A percentile compares a stretch with the other conserved stretches of the same genome.
phyloP scores from a whole-genome alignment of 1,140 invertebrate species.

The Papilio machaon region DNA sequence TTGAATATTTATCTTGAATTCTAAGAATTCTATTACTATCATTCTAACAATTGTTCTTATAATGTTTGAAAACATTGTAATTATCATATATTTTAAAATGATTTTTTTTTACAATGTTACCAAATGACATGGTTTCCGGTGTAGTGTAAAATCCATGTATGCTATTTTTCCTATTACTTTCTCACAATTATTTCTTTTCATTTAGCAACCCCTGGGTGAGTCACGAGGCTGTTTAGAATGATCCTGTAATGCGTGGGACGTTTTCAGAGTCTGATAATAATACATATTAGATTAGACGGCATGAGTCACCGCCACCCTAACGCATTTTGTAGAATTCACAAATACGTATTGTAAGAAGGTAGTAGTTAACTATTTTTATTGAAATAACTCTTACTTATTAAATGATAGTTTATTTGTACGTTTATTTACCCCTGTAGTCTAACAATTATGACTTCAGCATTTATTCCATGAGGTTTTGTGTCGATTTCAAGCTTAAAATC shows the following conservation, averaged over 20 bases:
- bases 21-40: neutral
- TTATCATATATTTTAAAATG: too few species aligned
- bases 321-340: neutral
- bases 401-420: too few species aligned
- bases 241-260: slow-evolving; percentile 41
- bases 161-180: neutral
- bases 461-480: too few species aligned
- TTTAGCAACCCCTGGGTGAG: slow-evolving; percentile 37
- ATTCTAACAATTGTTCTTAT: neutral
- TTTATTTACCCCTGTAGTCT: too few species aligned
- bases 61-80: neutral
- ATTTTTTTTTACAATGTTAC: too few species aligned
- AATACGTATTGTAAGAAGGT: neutral
- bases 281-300: slow-evolving; percentile 40
- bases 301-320: slow-evolving; percentile 47
- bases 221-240: slow-evolving; percentile 42
- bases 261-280: slow-evolving; percentile 34
- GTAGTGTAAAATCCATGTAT: neutral
- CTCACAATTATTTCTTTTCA: neutral
- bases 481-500: too few species aligned
- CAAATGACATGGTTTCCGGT: neutral
- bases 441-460: too few species aligned
- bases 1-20: neutral
- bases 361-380: too few species aligned
- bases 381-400: too few species aligned